A percentile compares a stretch with the other conserved stretches of the same genome.
These are phyloP conservation scores for Lucilia cuprina DNA, from an alignment of 1,140 invertebrate genomes.

Conservation along the genomic window DNA sequence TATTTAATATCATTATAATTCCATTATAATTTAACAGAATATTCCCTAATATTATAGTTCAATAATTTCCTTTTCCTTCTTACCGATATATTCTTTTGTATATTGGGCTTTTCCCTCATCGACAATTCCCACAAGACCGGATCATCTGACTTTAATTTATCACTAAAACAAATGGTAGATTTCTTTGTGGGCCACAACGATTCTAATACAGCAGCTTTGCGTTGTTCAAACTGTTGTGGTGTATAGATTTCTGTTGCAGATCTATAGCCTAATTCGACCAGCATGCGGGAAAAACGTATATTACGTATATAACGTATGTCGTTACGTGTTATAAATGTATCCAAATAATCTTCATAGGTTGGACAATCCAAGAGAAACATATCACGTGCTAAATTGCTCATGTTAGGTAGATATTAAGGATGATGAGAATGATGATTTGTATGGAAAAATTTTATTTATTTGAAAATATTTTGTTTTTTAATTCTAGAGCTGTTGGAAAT, in stretches of 20 bases:
- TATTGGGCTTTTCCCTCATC: conserved; percentile 47
- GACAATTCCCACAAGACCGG: conserved; percentile 49
- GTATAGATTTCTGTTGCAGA: conserved; percentile 47
- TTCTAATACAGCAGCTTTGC: conserved; percentile 43
- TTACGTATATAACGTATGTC: conserved; percentile 47
- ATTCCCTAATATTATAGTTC: too few species aligned
- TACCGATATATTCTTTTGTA: conserved; percentile 51
- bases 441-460: too few species aligned
- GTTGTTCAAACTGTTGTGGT: conserved; percentile 42
- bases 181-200: conserved; percentile 46
- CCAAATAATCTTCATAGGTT: conserved; percentile 50
- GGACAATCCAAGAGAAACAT: conserved; percentile 45
- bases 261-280: conserved; percentile 55
- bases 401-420: background rate
- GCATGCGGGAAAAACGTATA: conserved; percentile 18
- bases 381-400: conserved; percentile 22
- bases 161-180: conserved; percentile 38
- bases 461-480: too few species aligned
- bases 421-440: background rate
- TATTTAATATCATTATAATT: too few species aligned
- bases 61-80: background rate
- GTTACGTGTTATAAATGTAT: conserved; percentile 46
- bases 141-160: conserved; percentile 42
- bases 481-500: too few species aligned
- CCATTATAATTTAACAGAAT: too few species aligned